Percentiles rank a stretch among this genome's conserved stretches.
Conservation (phyloP, 2,888 invertebrate species). For the Nemoura dubitans region DNA sequence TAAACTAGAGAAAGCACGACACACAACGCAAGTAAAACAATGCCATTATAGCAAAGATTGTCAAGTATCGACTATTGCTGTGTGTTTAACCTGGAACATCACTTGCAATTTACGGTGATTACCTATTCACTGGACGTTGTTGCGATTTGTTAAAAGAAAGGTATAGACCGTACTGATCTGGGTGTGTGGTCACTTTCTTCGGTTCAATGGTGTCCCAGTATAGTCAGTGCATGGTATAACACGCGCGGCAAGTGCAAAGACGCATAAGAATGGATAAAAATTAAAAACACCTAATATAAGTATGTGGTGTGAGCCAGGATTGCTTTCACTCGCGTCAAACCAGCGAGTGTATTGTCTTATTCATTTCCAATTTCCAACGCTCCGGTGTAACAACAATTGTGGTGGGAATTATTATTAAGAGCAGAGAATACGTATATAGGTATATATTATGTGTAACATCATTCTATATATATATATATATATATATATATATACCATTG, state of each 20-base stretch:
- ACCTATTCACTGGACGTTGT: neutral
- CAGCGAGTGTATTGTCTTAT: neutral
- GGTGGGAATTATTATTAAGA: neutral
- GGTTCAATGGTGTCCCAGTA: neutral
- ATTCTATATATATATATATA: too few species aligned
- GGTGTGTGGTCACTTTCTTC: constrained; percentile 19
- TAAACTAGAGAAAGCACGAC: neutral
- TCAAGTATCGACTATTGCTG: neutral
- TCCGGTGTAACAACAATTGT: neutral
- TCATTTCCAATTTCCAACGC: neutral
- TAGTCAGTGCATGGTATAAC: too few species aligned
- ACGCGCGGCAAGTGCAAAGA: too few species aligned
- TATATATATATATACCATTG: too few species aligned
- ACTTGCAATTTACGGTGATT: neutral
- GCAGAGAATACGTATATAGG: too few species aligned
- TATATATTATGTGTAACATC: too few species aligned
- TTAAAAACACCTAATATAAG: too few species aligned
- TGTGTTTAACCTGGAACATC: neutral
- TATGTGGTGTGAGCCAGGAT: constrained; percentile 16
- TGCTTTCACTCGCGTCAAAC: constrained; percentile 19
- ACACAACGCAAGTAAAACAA: neutral
- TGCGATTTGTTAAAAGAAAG: neutral
- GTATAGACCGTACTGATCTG: neutral
- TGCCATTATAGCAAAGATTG: neutral
- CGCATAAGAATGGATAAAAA: neutral